These are phyloP conservation scores for Spodoptera frugiperda DNA, from an alignment of 1,140 invertebrate genomes.

Conservation along the genomic window DNA sequence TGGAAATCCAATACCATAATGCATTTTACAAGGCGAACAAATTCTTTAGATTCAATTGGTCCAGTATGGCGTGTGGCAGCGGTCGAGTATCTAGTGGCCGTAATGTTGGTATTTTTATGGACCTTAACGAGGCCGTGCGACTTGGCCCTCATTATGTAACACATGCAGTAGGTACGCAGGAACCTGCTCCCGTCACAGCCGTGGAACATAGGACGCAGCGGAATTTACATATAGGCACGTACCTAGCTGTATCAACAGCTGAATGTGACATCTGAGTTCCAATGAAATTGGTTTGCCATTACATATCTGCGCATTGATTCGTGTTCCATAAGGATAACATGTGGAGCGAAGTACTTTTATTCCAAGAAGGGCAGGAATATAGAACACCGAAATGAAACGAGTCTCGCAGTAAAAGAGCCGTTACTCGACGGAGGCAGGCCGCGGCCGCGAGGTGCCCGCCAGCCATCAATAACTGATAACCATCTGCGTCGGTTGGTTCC, in stretches of 20 bases:
- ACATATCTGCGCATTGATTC: not conserved
- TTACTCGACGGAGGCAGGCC: constrained; percentile 26
- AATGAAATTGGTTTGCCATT: not conserved
- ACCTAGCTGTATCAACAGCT: no score
- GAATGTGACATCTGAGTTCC: not conserved
- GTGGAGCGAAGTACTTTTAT: not conserved
- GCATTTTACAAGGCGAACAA: constrained; percentile 27
- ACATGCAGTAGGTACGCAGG: not conserved
- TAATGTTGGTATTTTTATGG: constrained; percentile 41
- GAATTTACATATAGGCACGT: not conserved
- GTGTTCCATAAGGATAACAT: constrained; percentile 1
- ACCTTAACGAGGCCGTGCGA: constrained; percentile 20
- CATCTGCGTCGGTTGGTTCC: constrained; percentile 9
- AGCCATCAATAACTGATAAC: constrained; percentile 42
- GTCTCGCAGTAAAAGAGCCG: constrained; percentile 22
- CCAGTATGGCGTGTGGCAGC: constrained; percentile 5
- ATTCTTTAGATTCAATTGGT: constrained; percentile 27
- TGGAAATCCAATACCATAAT: constrained; percentile 34
- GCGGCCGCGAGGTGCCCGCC: not conserved
- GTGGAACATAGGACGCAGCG: not conserved
- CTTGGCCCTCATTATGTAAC: constrained; percentile 12
- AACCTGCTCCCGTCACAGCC: not conserved
- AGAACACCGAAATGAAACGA: constrained; percentile 15
- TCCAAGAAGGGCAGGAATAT: constrained; percentile 12
- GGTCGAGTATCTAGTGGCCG: constrained; percentile 27